phyloP scores from a whole-genome alignment of 2,888 invertebrate genomes.

The Nymphalis c-album region DNA sequence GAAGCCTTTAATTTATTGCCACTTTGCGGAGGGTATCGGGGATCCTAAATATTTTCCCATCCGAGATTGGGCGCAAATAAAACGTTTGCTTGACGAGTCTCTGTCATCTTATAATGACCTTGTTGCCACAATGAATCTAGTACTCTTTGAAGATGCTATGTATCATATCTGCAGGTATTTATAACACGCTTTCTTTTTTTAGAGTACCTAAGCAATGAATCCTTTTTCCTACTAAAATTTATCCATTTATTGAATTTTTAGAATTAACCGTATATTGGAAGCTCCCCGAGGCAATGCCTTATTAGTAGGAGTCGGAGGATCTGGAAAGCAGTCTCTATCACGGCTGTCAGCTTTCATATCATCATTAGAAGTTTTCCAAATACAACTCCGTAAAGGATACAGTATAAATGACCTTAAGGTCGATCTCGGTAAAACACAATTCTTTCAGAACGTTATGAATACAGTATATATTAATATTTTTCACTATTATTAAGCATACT shows the following conservation, averaged over 20 bases:
- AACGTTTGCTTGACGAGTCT: conserved; percentile 89
- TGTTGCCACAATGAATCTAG: conserved; percentile 94
- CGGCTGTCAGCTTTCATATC: conserved; percentile 94
- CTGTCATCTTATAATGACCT: conserved; percentile 93
- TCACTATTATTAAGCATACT: not conserved
- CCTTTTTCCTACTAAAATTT: not conserved
- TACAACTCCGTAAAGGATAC: conserved; percentile 95
- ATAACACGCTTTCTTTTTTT: not conserved
- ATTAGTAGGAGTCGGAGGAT: conserved; percentile 96
- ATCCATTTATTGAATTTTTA: conserved; percentile 46
- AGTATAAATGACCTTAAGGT: conserved; percentile 89
- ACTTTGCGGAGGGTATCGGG: conserved; percentile 95
- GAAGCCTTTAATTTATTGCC: conserved; percentile 93
- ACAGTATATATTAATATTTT: not conserved
- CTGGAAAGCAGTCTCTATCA: conserved; percentile 95
- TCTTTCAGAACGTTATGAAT: not conserved
- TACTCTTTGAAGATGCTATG: conserved; percentile 97
- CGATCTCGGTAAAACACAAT: conserved; percentile 74
- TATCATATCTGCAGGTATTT: conserved; percentile 90
- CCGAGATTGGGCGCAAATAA: conserved; percentile 85
- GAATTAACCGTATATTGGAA: conserved; percentile 95
- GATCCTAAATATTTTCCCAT: conserved; percentile 95
- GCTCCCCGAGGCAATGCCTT: conserved; percentile 95
- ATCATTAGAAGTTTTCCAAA: conserved; percentile 94
- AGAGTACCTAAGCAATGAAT: not conserved